A percentile compares a stretch with the other conserved stretches of the same genome.
phyloP scores from a whole-genome alignment of 2,888 invertebrate genomes.

The Pyrocoelia pectoralis region DNA sequence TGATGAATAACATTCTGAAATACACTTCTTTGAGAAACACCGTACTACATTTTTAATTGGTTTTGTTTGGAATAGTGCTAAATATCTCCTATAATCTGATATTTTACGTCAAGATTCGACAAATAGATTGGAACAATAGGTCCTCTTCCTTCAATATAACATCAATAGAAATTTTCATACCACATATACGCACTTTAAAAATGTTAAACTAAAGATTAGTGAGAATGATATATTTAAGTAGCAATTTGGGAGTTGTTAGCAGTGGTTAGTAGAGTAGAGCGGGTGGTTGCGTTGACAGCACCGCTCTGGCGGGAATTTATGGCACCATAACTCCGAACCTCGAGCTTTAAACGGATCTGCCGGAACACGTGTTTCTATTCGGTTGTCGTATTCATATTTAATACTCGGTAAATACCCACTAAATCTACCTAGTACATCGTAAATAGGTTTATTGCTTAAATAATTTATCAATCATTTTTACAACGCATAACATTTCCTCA shows the following conservation, averaged over 20 bases:
- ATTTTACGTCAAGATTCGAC: too few relatives aligned
- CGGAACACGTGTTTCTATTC: slow-evolving; percentile 34
- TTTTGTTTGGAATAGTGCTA: too few relatives aligned
- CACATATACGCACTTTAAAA: slow-evolving; percentile 6
- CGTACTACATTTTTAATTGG: too few relatives aligned
- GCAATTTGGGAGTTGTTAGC: slow-evolving; percentile 60
- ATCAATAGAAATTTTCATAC: background rate
- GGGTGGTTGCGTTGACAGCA: slow-evolving; percentile 47
- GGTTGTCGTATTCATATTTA: slow-evolving; percentile 32
- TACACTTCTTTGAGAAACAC: too few relatives aligned
- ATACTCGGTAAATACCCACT: slow-evolving; percentile 23
- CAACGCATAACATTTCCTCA: too few relatives aligned
- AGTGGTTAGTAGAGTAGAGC: slow-evolving; percentile 58
- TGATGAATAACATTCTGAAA: too few relatives aligned
- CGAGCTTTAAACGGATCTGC: slow-evolving; percentile 50
- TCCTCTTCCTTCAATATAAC: background rate
- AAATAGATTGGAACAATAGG: too few relatives aligned
- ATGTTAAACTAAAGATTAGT: slow-evolving; percentile 23
- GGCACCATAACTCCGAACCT: slow-evolving; percentile 55
- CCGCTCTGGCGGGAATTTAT: slow-evolving; percentile 49
- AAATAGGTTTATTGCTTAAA: slow-evolving; percentile 8
- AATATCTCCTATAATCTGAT: too few relatives aligned
- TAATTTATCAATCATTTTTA: background rate
- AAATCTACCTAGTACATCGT: slow-evolving; percentile 11
- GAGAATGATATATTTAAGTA: slow-evolving; percentile 51